Conservation (phyloP, 1,140 invertebrate species). For the Aethina tumida region DNA sequence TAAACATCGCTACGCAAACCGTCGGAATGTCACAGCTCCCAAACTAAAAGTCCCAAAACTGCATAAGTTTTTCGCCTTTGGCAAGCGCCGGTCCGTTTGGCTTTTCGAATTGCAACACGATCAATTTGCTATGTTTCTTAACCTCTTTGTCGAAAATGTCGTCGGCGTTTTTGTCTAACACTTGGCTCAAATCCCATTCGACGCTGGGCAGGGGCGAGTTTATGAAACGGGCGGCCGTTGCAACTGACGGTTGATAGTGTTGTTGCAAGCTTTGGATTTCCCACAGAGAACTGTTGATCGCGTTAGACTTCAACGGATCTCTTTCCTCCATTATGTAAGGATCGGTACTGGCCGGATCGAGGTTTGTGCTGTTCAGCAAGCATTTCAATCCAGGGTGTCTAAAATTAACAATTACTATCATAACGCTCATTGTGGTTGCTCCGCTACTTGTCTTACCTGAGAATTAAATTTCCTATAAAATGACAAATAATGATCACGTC, state of each 20-base stretch:
- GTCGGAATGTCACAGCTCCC: too few relatives aligned
- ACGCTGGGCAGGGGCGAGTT: conserved; percentile 48
- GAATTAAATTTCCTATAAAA: conserved; percentile 78
- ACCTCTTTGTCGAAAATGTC: conserved; percentile 54
- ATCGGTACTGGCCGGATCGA: conserved; percentile 52
- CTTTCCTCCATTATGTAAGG: conserved; percentile 74
- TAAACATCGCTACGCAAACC: too few relatives aligned
- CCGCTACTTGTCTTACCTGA: conserved; percentile 40
- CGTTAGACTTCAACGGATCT: conserved; percentile 66
- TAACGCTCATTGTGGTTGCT: background rate
- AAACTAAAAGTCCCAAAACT: conserved; percentile 46
- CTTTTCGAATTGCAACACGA: conserved; percentile 51
- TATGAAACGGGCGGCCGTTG: conserved; percentile 59
- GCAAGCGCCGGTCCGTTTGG: conserved; percentile 40
- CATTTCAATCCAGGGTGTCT: conserved; percentile 71
- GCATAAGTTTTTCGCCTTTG: conserved; percentile 40
- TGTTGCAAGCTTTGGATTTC: conserved; percentile 69
- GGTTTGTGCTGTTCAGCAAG: conserved; percentile 53
- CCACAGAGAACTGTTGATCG: conserved; percentile 84
- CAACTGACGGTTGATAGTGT: conserved; percentile 64
- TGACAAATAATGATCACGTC: conserved; percentile 70
- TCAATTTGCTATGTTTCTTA: conserved; percentile 49
- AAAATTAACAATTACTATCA: conserved; percentile 11
- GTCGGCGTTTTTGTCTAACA: conserved; percentile 27
- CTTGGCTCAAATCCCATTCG: conserved; percentile 54